These are phyloP conservation scores for Lasioglossum oenotherae DNA, from an alignment of 2,888 invertebrate species.

Conservation along the genomic window DNA sequence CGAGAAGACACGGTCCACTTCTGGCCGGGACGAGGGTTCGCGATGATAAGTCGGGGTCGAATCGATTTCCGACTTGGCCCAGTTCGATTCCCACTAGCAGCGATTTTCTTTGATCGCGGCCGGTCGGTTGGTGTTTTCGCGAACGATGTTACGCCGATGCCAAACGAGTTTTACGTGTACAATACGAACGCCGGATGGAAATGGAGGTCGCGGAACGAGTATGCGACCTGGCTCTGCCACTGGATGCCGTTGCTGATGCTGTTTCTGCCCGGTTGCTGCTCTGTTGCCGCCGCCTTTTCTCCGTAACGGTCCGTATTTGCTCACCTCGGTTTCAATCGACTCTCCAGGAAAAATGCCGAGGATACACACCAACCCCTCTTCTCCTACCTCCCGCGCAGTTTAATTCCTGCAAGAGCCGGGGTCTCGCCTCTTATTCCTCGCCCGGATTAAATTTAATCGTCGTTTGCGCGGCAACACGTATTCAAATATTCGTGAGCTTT, in stretches of 20 bases:
- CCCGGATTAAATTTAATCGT: conserved; percentile 51
- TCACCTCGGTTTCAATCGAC: conserved; percentile 50
- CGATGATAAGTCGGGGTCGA: background rate
- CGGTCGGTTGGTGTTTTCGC: conserved; percentile 17
- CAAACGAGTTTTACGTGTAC: conserved; percentile 48
- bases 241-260: conserved; percentile 8
- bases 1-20: background rate
- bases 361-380: conserved; percentile 3
- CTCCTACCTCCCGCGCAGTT: background rate
- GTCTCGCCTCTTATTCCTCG: conserved; percentile 23
- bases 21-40: background rate
- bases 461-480: conserved; percentile 15
- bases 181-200: conserved; percentile 44
- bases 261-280: conserved; percentile 39
- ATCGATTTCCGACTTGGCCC: conserved; percentile 44
- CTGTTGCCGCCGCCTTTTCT: background rate
- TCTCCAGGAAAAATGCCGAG: conserved; percentile 31
- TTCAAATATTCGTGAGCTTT: conserved; percentile 13
- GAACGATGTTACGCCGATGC: conserved; percentile 40
- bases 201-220: conserved; percentile 51
- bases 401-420: conserved; percentile 38
- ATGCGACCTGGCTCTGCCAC: conserved; percentile 8
- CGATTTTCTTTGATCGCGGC: conserved; percentile 33
- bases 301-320: conserved; percentile 52
- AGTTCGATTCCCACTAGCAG: conserved; percentile 38